Percentiles rank a stretch among this genome's conserved stretches.
Conservation (phyloP, 1,140 invertebrate species). For the Pseudoatta argentina region DNA sequence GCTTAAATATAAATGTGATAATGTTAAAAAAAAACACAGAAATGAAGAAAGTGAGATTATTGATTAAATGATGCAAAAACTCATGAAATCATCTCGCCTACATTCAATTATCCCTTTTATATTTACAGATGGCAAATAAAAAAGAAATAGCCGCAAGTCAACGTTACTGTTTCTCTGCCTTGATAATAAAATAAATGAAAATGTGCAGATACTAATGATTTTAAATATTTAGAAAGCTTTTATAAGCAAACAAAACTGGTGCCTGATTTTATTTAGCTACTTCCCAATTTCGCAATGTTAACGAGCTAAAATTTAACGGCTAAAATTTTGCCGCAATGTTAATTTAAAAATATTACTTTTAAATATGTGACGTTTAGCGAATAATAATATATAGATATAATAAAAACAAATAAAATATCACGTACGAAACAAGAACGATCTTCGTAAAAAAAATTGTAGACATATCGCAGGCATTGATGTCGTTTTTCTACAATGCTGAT, state of each 20-base stretch:
- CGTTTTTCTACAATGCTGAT: constrained; percentile 39
- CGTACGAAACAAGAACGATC: background rate
- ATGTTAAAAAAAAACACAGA: background rate
- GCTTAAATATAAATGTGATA: background rate
- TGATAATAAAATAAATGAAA: constrained; percentile 4
- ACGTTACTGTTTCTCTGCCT: background rate
- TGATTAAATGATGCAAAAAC: background rate
- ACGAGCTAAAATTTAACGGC: background rate
- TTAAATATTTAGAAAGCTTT: constrained; percentile 14
- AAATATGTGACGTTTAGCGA: background rate
- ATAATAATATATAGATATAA: background rate
- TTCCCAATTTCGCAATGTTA: background rate
- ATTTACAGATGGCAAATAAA: constrained; percentile 3
- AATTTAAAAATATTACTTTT: constrained; percentile 8
- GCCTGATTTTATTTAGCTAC: background rate
- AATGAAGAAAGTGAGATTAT: too few species aligned
- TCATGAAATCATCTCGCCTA: background rate
- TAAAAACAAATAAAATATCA: background rate
- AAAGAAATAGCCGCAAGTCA: background rate
- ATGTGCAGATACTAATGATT: background rate
- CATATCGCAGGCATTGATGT: constrained; percentile 4
- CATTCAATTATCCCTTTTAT: background rate
- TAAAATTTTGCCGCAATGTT: background rate
- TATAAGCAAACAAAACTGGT: background rate
- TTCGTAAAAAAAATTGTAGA: background rate